Conservation (phyloP, 2,797 vertebrate genomes). For the Simalia tracyae region DNA sequence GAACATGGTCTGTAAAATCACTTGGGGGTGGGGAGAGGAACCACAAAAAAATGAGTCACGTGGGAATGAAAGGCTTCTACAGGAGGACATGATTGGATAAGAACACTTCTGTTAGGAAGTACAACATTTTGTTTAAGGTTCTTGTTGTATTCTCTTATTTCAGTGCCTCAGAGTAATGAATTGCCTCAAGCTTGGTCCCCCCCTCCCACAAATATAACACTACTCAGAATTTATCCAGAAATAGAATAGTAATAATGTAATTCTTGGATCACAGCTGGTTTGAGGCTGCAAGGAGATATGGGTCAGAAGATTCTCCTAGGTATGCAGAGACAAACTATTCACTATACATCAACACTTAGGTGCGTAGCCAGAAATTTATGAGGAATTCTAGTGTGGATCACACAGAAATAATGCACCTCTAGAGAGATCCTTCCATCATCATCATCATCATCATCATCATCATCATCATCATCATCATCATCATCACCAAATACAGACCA, state of each 20-base stretch:
- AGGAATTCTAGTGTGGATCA: neutral
- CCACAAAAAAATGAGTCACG: neutral
- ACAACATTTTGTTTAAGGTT: neutral
- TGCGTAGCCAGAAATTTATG: neutral
- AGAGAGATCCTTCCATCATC: neutral
- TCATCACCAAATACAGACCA: neutral
- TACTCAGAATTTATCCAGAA: neutral
- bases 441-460: too few relatives aligned
- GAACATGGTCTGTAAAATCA: neutral
- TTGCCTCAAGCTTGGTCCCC: neutral
- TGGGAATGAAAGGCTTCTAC: neutral
- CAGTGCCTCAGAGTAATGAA: neutral
- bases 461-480: neutral
- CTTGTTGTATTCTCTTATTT: neutral
- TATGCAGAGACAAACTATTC: neutral
- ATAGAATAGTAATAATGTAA: neutral
- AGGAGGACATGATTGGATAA: neutral
- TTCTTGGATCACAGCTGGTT: neutral
- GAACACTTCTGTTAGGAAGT: neutral
- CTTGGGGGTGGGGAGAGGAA: neutral
- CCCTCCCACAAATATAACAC: too few relatives aligned
- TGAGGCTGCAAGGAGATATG: neutral
- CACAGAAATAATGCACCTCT: neutral
- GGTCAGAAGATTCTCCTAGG: neutral
- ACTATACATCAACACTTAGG: neutral